Conservation (phyloP, 2,113 vertebrate species). For the Phalacrocorax carbo region DNA sequence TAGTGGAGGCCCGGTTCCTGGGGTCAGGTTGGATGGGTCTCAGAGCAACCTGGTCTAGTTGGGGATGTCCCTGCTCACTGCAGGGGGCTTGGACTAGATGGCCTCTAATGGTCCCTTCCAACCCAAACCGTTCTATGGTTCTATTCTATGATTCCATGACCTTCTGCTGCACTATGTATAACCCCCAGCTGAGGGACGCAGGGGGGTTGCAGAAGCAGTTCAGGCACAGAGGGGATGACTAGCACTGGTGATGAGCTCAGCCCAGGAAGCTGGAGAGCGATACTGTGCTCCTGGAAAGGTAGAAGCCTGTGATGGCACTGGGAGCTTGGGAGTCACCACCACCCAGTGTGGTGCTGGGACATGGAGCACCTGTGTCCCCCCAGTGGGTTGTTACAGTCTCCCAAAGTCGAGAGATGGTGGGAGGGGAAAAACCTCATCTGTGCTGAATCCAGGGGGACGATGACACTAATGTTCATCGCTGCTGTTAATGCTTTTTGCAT, state of each 20-base stretch:
- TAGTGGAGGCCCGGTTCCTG: too few species aligned
- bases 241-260: background rate
- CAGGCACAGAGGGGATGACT: background rate
- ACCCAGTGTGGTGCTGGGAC: background rate
- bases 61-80: too few species aligned
- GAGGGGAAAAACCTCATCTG: background rate
- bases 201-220: background rate
- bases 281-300: background rate
- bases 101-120: too few species aligned
- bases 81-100: too few species aligned
- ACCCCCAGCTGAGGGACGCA: background rate
- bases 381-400: background rate
- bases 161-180: background rate
- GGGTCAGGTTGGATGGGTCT: too few species aligned
- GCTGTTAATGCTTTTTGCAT: background rate
- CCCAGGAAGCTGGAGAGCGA: fast-evolving
- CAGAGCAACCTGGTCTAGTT: too few species aligned
- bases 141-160: too few species aligned
- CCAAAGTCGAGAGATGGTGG: background rate
- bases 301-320: too few species aligned
- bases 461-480: fast-evolving
- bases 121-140: too few species aligned
- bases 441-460: background rate
- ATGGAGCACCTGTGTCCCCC: background rate
- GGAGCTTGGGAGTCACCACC: background rate